Evolutionary conservation across 2,113 vertebrate species (phyloP).

Genomic region (Microtus montanus): DNA sequence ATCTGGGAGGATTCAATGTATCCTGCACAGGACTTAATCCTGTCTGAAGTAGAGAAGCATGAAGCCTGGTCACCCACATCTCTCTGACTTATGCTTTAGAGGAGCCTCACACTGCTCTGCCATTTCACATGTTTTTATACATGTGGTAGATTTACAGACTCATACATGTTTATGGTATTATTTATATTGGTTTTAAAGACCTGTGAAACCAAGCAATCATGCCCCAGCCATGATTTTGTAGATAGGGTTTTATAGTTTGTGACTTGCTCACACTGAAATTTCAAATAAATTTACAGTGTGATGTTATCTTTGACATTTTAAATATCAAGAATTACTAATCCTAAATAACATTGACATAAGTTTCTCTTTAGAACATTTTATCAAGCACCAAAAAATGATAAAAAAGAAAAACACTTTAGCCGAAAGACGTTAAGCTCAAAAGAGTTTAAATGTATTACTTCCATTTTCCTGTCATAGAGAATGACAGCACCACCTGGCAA

Average conservation of each 20-base stretch:
- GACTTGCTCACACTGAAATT: conserved; percentile 5
- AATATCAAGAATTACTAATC: conserved; percentile 59
- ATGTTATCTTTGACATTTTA: conserved; percentile 48
- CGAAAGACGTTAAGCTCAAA: background rate
- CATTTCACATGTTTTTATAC: background rate
- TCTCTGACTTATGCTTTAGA: background rate
- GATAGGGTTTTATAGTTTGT: background rate
- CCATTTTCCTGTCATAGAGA: background rate
- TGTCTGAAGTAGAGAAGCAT: background rate
- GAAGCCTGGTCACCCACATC: background rate
- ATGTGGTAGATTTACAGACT: background rate
- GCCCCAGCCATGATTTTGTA: background rate
- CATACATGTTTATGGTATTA: background rate
- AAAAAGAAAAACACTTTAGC: background rate
- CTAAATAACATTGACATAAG: conserved; percentile 9
- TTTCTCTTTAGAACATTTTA: conserved; percentile 54
- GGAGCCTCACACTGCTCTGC: background rate
- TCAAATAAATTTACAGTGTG: conserved; percentile 55
- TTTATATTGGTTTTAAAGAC: background rate
- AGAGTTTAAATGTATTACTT: conserved; percentile 3
- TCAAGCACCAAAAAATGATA: background rate
- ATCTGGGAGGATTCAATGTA: background rate
- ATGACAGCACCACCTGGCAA: background rate
- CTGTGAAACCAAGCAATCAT: background rate
- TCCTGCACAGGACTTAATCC: background rate